Percentiles rank a stretch among this genome's conserved stretches.
phyloP scores from a whole-genome alignment of 2,888 invertebrate genomes.

The Malachius bipustulatus region DNA sequence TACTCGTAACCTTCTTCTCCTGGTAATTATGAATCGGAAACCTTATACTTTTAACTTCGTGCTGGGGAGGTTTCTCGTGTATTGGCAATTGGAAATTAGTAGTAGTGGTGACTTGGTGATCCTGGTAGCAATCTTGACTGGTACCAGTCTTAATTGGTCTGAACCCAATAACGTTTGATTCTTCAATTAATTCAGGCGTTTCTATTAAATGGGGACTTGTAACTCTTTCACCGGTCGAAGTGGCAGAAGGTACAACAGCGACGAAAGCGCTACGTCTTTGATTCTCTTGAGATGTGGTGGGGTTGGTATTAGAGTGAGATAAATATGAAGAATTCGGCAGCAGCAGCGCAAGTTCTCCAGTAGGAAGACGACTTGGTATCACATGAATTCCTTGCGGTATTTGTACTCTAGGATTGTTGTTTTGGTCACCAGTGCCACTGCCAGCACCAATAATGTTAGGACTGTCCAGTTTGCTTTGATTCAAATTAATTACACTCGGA shows the following conservation, averaged over 20 bases:
- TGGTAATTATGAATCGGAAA: slow-evolving; percentile 29
- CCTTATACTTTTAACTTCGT: slow-evolving; percentile 30
- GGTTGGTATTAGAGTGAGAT: slow-evolving; percentile 9
- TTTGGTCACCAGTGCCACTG: slow-evolving; percentile 36
- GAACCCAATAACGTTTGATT: slow-evolving; percentile 27
- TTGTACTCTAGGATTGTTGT: slow-evolving; percentile 44
- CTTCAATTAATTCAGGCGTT: slow-evolving; percentile 23
- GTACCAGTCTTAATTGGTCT: slow-evolving; percentile 27
- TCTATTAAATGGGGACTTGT: not conserved
- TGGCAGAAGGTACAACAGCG: slow-evolving; percentile 37
- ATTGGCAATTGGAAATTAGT: slow-evolving; percentile 17
- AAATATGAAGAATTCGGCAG: slow-evolving; percentile 43
- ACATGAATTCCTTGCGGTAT: slow-evolving; percentile 50
- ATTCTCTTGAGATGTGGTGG: slow-evolving; percentile 20
- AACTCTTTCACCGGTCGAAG: not conserved
- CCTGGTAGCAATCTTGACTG: slow-evolving; percentile 17
- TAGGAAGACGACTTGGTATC: slow-evolving; percentile 51
- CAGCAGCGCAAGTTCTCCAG: slow-evolving; percentile 53
- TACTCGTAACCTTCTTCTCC: slow-evolving; percentile 21
- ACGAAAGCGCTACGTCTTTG: slow-evolving; percentile 40
- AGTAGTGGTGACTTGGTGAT: slow-evolving; percentile 28
- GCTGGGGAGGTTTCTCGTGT: slow-evolving; percentile 15
- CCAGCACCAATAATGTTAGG: slow-evolving; percentile 11
- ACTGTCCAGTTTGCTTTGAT: slow-evolving; percentile 23
- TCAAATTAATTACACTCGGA: slow-evolving; percentile 16